Base-by-base conservation (phyloP, 2,888 invertebrate species). In the Kryphioiulus occultus region DNA sequence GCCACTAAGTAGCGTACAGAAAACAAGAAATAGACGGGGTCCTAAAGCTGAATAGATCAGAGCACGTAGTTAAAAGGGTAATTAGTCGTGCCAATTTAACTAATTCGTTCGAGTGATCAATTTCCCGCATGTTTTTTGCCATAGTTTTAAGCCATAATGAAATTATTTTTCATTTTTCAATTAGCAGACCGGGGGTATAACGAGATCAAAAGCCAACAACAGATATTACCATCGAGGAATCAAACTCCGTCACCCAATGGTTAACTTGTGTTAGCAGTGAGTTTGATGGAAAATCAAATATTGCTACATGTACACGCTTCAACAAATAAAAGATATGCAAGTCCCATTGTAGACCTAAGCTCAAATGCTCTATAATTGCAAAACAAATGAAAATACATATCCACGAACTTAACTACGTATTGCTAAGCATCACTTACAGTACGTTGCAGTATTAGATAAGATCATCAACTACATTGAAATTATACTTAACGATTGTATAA, bases 31-130 rank as follows among this genome's bases (percentile, higher is more conserved):
- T 53, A n/a, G 53, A 53, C 19, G n/a, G 19, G 53, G 53, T 53
- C 53, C 53, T 10, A n/a, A n/a, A 44, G 12, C 53, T 12, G 12
- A 53, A 53, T 53, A 53, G n/a, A 53, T 53, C 53, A n/a, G 53
- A n/a, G 53, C 53, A 53, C 53, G n/a, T 53, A 53, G 53, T 53
- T 53, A 53, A 53, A 53, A n/a, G 53, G 53, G n/a, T 53, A 53
- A 53, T 53, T 53, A 53, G 53, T 53, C 53, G 10, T 53, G 53
- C 53, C 53, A 53, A 53, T 53, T 53, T 53, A 53, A 53, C 53
- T 53, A 53, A 53, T 53, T 53, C n/a, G n/a, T 53, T 53, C 53
- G 12, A 53, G 53, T 53, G 53, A 53, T 53, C 53, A 53, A n/a
- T n/a, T 53, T 53, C n/a, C 53, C n/a, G n/a, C 53, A 53, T 53